Evolutionary conservation across 1,140 invertebrate genomes (phyloP), one percentile per base, ranked within the genome.

Genomic region (Ostrea edulis): DNA sequence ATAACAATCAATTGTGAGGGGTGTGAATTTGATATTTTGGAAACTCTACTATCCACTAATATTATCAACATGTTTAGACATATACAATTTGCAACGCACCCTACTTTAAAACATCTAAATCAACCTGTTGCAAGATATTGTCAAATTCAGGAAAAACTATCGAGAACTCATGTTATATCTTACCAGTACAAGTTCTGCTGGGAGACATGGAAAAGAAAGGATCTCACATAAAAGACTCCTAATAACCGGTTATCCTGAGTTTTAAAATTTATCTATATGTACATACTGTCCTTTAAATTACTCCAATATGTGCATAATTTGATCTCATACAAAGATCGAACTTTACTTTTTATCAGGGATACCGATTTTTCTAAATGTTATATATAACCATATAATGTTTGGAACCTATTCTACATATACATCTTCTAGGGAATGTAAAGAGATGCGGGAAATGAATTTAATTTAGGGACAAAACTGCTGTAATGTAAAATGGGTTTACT

Each of bases 1-100:
- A 9, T 90, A 17, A 88, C 89, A 11, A 90, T 90, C 14, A 90
- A 90, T 53, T 90, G 89, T 87, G 89, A 90, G 51, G 89, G 89
- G 14, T 90, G 89, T 85, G 89, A 90, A 54, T 90, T 77, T 71
- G 89, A 86, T 20, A n/a, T 90, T 2, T 20, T 90, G 11, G 89
- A 90, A 82, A 44, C 58, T 14, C 44, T 90, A 9, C 35, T 87
- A 5, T 84, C 87, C 14, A 65, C 87, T 17, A 81, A 87, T 53
- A 53, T 90, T 11, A 71, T 88, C 8, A 77, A 87, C 53, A 29
- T 71, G 29, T 87, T 90, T 11, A 90, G 83, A 68, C 52, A 90
- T 82, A 84, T 90, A 8, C 89, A 90, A 44, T 90, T 90, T 86
- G 87, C 81, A 11, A 88, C 87, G 22, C 89, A 90, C 55, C 17